phyloP scores from a whole-genome alignment of 2,888 invertebrate genomes.

The Ommatoiulus sabulosus region DNA sequence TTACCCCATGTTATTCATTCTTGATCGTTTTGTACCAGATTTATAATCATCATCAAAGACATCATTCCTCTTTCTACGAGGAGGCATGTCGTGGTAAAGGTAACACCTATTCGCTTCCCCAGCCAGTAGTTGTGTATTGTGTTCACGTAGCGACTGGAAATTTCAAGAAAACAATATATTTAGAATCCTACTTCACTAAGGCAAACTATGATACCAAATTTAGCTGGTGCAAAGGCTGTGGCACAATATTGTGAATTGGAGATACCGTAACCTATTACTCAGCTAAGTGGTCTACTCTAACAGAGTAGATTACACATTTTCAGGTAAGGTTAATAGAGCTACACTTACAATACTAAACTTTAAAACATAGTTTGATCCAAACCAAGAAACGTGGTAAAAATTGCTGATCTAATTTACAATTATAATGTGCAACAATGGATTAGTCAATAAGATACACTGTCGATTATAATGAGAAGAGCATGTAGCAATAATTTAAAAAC shows the following conservation, averaged over 20 bases:
- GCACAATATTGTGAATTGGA: too few relatives aligned
- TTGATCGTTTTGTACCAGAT: constrained; percentile 57
- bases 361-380: too few relatives aligned
- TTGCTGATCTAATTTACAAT: too few relatives aligned
- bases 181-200: not conserved
- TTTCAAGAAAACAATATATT: constrained; percentile 26
- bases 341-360: too few relatives aligned
- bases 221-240: not conserved
- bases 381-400: too few relatives aligned
- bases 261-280: too few relatives aligned
- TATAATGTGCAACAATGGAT: too few relatives aligned
- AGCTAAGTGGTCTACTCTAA: too few relatives aligned
- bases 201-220: not conserved
- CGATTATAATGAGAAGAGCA: not conserved
- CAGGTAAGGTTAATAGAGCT: too few relatives aligned
- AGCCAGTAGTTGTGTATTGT: constrained; percentile 52
- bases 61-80: constrained; percentile 58
- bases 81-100: constrained; percentile 58
- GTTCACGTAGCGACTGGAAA: constrained; percentile 59
- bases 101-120: constrained; percentile 32
- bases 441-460: too few relatives aligned
- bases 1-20: constrained; percentile 56
- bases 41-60: constrained; percentile 58
- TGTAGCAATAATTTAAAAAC: not conserved
- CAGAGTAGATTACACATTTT: too few relatives aligned